Evolutionary conservation across 2,888 invertebrate species (phyloP).

Genomic region (Monoplex corrugatus): DNA sequence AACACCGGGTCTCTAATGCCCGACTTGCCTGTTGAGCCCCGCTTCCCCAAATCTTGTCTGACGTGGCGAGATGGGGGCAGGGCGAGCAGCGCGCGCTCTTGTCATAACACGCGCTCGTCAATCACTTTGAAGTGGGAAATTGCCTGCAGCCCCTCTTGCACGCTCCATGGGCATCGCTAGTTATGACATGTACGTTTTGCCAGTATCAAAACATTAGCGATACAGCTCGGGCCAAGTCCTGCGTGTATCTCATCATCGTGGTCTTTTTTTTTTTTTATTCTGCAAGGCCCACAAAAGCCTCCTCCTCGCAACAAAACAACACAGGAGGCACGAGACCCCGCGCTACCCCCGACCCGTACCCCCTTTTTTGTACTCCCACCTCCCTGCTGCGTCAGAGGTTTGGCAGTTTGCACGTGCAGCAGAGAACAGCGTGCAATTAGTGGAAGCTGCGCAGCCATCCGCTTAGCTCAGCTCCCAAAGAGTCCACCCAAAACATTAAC

Average conservation of each 20-base stretch:
- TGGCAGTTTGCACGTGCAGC: background rate
- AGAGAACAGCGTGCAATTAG: background rate
- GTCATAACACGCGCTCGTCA: constrained; percentile 60
- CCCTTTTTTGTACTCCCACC: too few species aligned
- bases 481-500: background rate
- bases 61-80: constrained; percentile 49
- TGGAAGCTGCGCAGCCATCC: background rate
- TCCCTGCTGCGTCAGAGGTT: too few species aligned
- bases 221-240: constrained; percentile 43
- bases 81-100: constrained; percentile 50
- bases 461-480: too few species aligned
- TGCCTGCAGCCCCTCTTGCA: constrained; percentile 49
- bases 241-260: constrained; percentile 17
- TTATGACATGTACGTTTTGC: constrained; percentile 57
- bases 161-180: constrained; percentile 48
- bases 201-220: constrained; percentile 52
- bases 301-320: too few species aligned
- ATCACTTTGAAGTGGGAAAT: constrained; percentile 54
- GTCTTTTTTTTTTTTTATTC: too few species aligned
- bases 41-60: constrained; percentile 40
- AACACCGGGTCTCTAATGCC: constrained; percentile 53
- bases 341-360: background rate
- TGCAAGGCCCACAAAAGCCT: too few species aligned
- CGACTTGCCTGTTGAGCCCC: constrained; percentile 35
- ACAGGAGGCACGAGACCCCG: too few species aligned